These are phyloP conservation scores for Ariolimax columbianus DNA, from an alignment of 2,888 invertebrate species.

Conservation along the genomic window DNA sequence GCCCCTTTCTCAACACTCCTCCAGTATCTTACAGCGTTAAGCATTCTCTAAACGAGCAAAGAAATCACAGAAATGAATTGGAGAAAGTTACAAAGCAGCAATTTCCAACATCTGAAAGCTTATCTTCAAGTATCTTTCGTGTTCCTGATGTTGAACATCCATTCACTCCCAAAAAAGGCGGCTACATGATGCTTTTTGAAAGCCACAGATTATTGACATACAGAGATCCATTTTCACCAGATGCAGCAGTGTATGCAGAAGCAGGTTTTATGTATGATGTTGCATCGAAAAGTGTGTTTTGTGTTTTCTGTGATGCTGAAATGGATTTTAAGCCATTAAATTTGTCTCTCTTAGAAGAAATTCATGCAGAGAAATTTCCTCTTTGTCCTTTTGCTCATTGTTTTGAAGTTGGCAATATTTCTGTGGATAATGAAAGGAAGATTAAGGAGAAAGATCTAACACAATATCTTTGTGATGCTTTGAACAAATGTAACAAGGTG, in stretches of 20 bases:
- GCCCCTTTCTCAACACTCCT: slow-evolving; percentile 44
- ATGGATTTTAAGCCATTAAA: slow-evolving; percentile 37
- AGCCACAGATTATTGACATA: slow-evolving; percentile 49
- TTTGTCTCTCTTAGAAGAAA: slow-evolving; percentile 15
- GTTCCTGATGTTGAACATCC: slow-evolving; percentile 42
- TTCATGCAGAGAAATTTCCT: slow-evolving; percentile 37
- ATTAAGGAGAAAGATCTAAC: slow-evolving; percentile 42
- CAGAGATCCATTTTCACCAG: slow-evolving; percentile 18
- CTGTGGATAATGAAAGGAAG: slow-evolving; percentile 33
- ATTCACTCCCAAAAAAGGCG: slow-evolving; percentile 46
- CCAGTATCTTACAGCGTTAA: slow-evolving; percentile 3
- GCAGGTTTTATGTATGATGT: slow-evolving; percentile 49
- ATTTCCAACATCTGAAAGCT: slow-evolving; percentile 15
- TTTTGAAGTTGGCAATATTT: slow-evolving; percentile 54
- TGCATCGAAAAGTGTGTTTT: slow-evolving; percentile 40
- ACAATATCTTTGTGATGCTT: slow-evolving; percentile 23
- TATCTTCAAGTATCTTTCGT: slow-evolving; percentile 20
- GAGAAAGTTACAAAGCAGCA: slow-evolving; percentile 30
- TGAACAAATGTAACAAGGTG: slow-evolving; percentile 7
- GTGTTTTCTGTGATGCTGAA: slow-evolving; percentile 48
- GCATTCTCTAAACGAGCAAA: not conserved
- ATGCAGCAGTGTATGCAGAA: slow-evolving; percentile 46
- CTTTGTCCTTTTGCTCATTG: slow-evolving; percentile 48
- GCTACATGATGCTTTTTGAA: slow-evolving; percentile 49
- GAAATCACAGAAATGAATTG: slow-evolving; percentile 15